Conservation (phyloP, 1,140 invertebrate genomes). For the Rhopalosiphum padi region DNA sequence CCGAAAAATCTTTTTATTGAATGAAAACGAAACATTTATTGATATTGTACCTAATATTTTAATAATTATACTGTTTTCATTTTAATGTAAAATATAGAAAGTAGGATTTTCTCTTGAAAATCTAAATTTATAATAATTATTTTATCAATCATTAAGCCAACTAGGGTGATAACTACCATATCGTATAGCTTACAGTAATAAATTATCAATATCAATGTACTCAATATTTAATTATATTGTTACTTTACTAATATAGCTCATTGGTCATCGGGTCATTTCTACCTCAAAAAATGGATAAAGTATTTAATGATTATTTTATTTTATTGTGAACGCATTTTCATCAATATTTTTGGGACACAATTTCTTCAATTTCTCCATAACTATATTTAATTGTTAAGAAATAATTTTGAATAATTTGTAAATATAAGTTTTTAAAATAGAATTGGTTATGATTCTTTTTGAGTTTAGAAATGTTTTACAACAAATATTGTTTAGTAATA, state of each 20-base stretch:
- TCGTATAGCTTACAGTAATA: background rate
- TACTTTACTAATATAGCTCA: background rate
- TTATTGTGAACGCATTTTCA: background rate
- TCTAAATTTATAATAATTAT: background rate
- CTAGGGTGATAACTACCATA: background rate
- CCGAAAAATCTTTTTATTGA: too few species aligned
- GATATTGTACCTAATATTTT: background rate
- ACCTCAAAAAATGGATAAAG: background rate
- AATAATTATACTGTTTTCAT: background rate
- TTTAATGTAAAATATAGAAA: background rate
- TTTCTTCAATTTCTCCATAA: too few species aligned
- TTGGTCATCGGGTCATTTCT: background rate
- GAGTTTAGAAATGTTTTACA: background rate
- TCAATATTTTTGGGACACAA: background rate
- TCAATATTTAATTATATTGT: background rate
- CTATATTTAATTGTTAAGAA: background rate
- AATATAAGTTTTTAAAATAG: too few species aligned
- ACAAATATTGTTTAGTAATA: background rate
- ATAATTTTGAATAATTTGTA: background rate
- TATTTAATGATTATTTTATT: background rate
- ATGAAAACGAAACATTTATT: background rate
- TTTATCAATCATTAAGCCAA: background rate
- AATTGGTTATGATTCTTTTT: background rate
- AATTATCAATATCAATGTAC: background rate
- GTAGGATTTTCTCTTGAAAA: background rate